Conservation (phyloP, 2,113 vertebrate species). For the Siniperca knerii region DNA sequence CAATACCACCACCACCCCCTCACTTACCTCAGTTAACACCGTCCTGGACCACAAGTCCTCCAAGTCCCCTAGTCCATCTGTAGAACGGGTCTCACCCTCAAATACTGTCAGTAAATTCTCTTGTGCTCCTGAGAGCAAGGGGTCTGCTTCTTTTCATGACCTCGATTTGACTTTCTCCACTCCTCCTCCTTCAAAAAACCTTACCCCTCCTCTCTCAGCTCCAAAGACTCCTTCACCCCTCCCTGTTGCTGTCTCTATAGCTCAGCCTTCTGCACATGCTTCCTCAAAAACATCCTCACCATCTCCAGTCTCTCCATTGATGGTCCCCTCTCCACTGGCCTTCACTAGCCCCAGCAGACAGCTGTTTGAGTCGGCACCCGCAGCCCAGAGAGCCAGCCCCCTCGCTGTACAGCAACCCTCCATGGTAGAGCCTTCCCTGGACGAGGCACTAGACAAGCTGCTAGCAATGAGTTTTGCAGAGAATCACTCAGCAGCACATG, state of each 20-base stretch:
- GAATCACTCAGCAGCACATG: background rate
- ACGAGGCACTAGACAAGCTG: slow-evolving; percentile 84
- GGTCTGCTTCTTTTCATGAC: slow-evolving; percentile 44
- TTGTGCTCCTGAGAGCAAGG: slow-evolving; percentile 45
- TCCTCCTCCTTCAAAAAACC: slow-evolving; percentile 37
- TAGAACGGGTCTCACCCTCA: slow-evolving; percentile 60
- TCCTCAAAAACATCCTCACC: slow-evolving; percentile 63
- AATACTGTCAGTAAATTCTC: slow-evolving; percentile 45
- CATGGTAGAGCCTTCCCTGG: slow-evolving; percentile 73
- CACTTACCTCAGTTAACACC: slow-evolving; percentile 53
- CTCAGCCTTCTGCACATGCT: slow-evolving; percentile 23
- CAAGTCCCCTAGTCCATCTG: slow-evolving; percentile 73
- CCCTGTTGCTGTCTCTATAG: slow-evolving; percentile 31
- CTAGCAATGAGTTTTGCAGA: slow-evolving; percentile 80
- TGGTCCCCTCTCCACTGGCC: slow-evolving; percentile 22
- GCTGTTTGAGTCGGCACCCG: slow-evolving; percentile 10
- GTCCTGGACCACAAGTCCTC: slow-evolving; percentile 60
- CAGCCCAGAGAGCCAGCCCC: slow-evolving; percentile 45
- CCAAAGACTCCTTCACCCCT: slow-evolving; percentile 68
- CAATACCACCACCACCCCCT: slow-evolving; percentile 57
- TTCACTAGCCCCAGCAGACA: slow-evolving; percentile 48
- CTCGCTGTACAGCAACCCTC: slow-evolving; percentile 56
- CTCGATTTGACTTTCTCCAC: slow-evolving; percentile 53
- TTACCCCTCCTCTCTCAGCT: slow-evolving; percentile 55
- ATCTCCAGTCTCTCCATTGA: slow-evolving; percentile 40